Base-by-base conservation (phyloP, 2,888 invertebrate species). In the Brenthis ino region DNA sequence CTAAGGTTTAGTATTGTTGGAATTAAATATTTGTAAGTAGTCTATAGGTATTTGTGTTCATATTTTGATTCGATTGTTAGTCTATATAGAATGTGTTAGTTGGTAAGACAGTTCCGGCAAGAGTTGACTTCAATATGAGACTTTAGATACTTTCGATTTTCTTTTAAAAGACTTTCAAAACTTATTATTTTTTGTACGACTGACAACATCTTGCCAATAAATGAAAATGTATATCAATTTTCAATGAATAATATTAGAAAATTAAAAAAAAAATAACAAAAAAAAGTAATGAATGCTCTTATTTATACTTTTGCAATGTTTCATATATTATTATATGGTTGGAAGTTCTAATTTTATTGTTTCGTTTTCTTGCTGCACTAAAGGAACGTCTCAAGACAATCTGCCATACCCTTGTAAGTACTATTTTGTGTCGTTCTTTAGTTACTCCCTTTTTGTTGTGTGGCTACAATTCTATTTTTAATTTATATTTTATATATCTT, bases 401-500 rank as follows among this genome's bases (percentile, higher is more conserved):
- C 93, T 94, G 83, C 93, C 93, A 76, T 94, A 94, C 85, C 93
- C 94, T 87, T 94, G 94, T 95, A 93, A 95, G 94, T 94, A 93
- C 89, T 63, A 70, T 70, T 64, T 65, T 66, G 8, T 55, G 57
- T 57, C 50, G 12, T 11, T 24, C 28, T 28, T 3, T 13, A 47
- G 24, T 60, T n/a, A 28, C 13, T 24, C n/a, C 13, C n/a, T 12
- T 47, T 28, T 60, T n/a, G 8, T 48, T 28, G n/a, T 50, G 24
- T 60, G 48, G 48, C 48, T 28, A 48, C 11, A 57, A 28, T 6
- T 53, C 20, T 16, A 16, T 54, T 54, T 54, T 54, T 1, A 20
- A 20, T 20, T 54, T 24, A 3, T 24, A 24, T 28, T 54, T 13
- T 6, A 28, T 13, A 43, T 43, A 43, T 43, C 37, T 43, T 2